Percentiles rank a stretch among this genome's conserved stretches.
These are phyloP conservation scores for Coelinius sp. DNA, from an alignment of 2,888 invertebrate genomes.

Conservation along the genomic window DNA sequence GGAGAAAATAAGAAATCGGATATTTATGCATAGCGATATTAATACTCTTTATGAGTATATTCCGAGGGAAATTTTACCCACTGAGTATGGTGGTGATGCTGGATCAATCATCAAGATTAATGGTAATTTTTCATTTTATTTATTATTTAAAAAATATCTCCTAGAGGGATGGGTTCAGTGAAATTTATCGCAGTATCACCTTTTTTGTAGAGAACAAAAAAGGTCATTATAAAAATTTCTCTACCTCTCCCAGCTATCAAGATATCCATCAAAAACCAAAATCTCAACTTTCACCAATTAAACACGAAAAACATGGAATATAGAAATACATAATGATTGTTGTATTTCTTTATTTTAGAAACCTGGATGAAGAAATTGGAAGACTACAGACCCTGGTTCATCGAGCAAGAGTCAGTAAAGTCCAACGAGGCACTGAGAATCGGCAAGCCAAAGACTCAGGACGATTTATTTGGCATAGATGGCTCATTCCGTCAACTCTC, in stretches of 20 bases:
- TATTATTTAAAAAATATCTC: too few species aligned
- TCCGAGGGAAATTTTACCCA: slow-evolving; percentile 84
- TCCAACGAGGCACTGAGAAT: slow-evolving; percentile 86
- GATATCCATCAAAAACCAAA: too few species aligned
- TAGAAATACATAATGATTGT: too few species aligned
- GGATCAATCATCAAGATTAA: slow-evolving; percentile 82
- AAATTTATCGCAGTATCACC: too few species aligned
- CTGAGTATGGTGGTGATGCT: slow-evolving; percentile 87
- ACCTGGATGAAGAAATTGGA: slow-evolving; percentile 85
- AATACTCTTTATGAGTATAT: slow-evolving; percentile 84
- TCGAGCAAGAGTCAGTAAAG: slow-evolving; percentile 83
- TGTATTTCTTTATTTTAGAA: slow-evolving; percentile 71
- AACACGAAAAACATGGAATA: too few species aligned
- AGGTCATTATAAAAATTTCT: too few species aligned
- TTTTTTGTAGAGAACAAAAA: too few species aligned
- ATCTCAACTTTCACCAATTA: too few species aligned
- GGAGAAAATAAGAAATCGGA: slow-evolving; percentile 88
- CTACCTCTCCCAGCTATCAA: too few species aligned
- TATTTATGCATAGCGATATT: slow-evolving; percentile 83
- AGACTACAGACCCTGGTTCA: slow-evolving; percentile 85
- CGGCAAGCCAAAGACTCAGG: slow-evolving; percentile 87
- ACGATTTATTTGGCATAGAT: slow-evolving; percentile 90
- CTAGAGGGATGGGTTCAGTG: too few species aligned
- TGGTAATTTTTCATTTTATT: slow-evolving; percentile 71
- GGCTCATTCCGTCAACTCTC: slow-evolving; percentile 89